phyloP scores from a whole-genome alignment of 2,888 invertebrate genomes.

The Axea sp. region DNA sequence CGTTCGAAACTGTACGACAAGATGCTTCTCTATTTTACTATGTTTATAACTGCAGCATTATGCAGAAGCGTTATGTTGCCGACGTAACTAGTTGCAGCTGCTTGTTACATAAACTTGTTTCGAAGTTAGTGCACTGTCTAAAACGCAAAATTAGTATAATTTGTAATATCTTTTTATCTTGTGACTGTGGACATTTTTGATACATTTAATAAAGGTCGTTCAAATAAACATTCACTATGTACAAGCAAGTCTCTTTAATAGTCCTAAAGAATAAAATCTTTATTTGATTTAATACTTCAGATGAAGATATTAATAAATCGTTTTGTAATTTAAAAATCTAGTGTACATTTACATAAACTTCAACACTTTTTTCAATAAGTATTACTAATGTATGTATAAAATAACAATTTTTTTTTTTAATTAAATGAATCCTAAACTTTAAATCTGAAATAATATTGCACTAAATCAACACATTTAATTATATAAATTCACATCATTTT shows the following conservation, averaged over 20 bases:
- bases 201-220: neutral
- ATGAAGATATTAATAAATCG: neutral
- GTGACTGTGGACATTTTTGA: constrained; percentile 1
- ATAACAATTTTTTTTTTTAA: neutral
- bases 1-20: constrained; percentile 28
- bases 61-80: constrained; percentile 25
- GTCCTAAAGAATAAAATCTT: no score
- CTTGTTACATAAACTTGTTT: constrained; percentile 44
- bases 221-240: neutral
- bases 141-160: constrained; percentile 23
- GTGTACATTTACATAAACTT: no score
- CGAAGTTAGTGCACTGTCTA: constrained; percentile 20
- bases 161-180: constrained; percentile 11
- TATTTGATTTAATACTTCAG: no score
- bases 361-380: no score
- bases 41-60: constrained; percentile 37
- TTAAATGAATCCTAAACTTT: neutral
- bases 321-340: neutral
- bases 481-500: no score
- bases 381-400: neutral
- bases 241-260: neutral
- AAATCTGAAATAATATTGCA: constrained; percentile 1
- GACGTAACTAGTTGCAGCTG: constrained; percentile 35
- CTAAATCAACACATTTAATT: constrained; percentile 5
- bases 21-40: constrained; percentile 17